Percentiles rank a stretch among this genome's conserved stretches.
Evolutionary conservation across 2,113 vertebrate genomes (phyloP).

Genomic region (Nycticryphes semicollaris): DNA sequence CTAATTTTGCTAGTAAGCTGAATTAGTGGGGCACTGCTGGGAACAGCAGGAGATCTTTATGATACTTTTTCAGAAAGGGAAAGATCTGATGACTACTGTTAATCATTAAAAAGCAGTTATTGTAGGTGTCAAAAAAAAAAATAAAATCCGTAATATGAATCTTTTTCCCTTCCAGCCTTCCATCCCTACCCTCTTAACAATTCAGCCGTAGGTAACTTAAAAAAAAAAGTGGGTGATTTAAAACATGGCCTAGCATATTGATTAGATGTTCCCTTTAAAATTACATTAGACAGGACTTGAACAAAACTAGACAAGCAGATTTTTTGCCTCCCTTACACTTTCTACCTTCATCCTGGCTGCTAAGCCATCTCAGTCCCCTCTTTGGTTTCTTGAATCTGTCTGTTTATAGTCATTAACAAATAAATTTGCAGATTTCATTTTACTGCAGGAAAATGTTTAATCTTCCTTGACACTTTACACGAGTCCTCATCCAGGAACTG

Average conservation of each 20-base stretch:
- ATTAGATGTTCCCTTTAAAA: background rate
- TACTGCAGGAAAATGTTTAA: constrained; percentile 10
- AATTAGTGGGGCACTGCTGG: constrained; percentile 72
- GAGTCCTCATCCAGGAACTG: background rate
- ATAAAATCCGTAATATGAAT: background rate
- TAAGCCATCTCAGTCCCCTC: background rate
- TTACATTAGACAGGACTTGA: background rate
- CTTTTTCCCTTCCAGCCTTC: background rate
- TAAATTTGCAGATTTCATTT: constrained; percentile 21
- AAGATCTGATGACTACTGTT: constrained; percentile 66
- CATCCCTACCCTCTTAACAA: background rate
- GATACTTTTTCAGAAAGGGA: constrained; percentile 63
- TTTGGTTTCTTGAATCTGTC: background rate
- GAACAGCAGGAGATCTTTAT: constrained; percentile 71
- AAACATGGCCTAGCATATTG: background rate
- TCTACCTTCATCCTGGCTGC: background rate
- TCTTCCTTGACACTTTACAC: constrained; percentile 29
- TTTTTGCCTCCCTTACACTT: background rate
- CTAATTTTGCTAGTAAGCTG: constrained; percentile 74
- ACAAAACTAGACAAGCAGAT: background rate
- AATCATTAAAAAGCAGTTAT: constrained; percentile 70
- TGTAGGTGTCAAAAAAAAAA: constrained; percentile 28
- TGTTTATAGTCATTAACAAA: constrained; percentile 30
- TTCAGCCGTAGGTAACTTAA: background rate
- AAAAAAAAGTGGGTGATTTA: background rate